A percentile compares a stretch with the other conserved stretches of the same genome.
phyloP scores from a whole-genome alignment of 1,140 invertebrate genomes.

The Drosophila paulistorum region DNA sequence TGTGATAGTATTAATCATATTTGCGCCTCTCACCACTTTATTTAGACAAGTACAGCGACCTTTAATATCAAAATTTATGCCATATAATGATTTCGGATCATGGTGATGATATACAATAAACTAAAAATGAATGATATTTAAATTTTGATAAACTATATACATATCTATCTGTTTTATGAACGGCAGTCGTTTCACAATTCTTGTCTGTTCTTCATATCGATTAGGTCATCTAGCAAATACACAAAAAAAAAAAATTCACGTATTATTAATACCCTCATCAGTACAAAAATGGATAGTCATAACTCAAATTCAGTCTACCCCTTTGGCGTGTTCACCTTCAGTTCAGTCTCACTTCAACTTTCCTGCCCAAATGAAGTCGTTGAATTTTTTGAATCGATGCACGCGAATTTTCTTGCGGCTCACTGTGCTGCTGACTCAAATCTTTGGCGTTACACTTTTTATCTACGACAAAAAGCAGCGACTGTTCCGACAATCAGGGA shows the following conservation, averaged over 20 bases:
- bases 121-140: no score
- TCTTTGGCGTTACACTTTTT: conserved; percentile 36
- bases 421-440: conserved; percentile 30
- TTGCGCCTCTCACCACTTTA: no score
- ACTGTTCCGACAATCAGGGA: conserved; percentile 20
- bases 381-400: conserved; percentile 45
- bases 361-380: conserved; percentile 35
- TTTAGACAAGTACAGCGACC: no score
- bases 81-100: no score
- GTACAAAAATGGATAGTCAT: conserved; percentile 46
- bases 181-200: no score
- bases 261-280: conserved; percentile 56
- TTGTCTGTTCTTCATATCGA: no score
- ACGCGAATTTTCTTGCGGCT: conserved; percentile 28
- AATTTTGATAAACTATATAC: no score
- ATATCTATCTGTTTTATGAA: no score
- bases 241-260: conserved; percentile 32
- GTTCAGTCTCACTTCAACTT: conserved; percentile 4
- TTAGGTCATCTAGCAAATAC: conserved; percentile 30
- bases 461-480: conserved; percentile 10
- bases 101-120: no score
- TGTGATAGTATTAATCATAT: no score
- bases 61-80: no score
- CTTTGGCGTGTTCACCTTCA: no score
- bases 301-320: conserved; percentile 36